Base-by-base conservation (phyloP, 2,797 vertebrate species). In the Pempheris klunzingeri region DNA sequence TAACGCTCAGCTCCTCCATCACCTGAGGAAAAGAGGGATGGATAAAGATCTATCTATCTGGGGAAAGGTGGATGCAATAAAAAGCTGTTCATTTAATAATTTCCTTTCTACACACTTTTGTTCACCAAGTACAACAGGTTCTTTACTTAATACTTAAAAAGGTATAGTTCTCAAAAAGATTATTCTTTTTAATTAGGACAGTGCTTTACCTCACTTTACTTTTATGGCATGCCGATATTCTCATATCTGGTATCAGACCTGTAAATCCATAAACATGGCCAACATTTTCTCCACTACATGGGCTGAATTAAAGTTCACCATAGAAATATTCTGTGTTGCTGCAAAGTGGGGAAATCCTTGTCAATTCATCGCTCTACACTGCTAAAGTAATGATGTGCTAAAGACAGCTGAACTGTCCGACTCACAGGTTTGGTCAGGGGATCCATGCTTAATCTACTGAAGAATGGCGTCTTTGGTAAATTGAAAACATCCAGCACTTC, bases 391-490 rank as follows among this genome's bases (percentile, higher is more conserved):
- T 57, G 28, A 61, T n/a, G 26, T 50, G 34, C 60, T 34, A 41
- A 30, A 80, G 44, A 57, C 32, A 41, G 26, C 12, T 22, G 20
- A 65, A 57, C 32, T 46, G 46, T 77, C 44, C 18, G 20, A 95
- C 94, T 94, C 85, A 95, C 95, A 68, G 57, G 57, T 81, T 80
- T 90, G 57, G 49, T 83, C 50, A 80, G 53, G 60, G 67, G 78
- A 83, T 94, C 85, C 44, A 83, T 82, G 72, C 62, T 90, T 74
- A 94, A 36, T 75, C 69, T 83, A 26, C 60, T 90, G 88, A 95
- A 94, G 80, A 95, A 93, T 1, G 80, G 67, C 2, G 94, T 92
- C 24, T 88, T 91, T 67, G 93, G 94, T 65, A 95, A 87, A 78
- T 43, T 82, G 22, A 79, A 62, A 54, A 32, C 52, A 67, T 91